Evolutionary conservation across 2,797 vertebrate species (phyloP), one percentile per base, ranked within the genome.

Genomic region (Erethizon dorsatum): DNA sequence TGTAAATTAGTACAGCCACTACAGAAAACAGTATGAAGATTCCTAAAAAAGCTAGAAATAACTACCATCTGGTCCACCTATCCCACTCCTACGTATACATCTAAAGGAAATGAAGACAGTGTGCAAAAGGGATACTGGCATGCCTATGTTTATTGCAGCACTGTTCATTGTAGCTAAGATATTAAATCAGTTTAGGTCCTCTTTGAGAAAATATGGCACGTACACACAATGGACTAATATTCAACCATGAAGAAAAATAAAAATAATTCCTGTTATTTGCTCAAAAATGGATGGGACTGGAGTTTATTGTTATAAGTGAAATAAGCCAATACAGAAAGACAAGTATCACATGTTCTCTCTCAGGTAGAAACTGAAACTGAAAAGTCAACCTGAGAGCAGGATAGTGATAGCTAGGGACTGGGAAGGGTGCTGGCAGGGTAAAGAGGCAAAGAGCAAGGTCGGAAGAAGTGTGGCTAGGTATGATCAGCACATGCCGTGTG

Each of bases 361-460:
- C 41, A 75, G 41, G 20, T 13, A 47, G 41, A 26, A 47, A 78
- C 15, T 47, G 13, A 33, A 77, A 31, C 26, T 33, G 26, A 78
- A 28, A 75, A 9, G 26, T 52, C 28, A 78, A 18, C 6, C 13
- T 28, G 75, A 52, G 47, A 56, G 52, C 5, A 56, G 52, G n/a
- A 56, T 3, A 24, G 17, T n/a, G 33, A 37, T 56, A 22, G 13
- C 18, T 0, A n/a, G 45, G 26, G 11, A 28, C 41, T 47, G 11
- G 17, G 31, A 79, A n/a, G 50, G 31, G 14, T 4, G 1, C 77
- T 47, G 37, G 47, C 10, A n/a, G 18, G 52, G 4, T 18, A 5
- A 22, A n/a, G 31, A 15, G 26, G 45, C 1, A 8, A n/a, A 10
- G 31, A 2, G 8, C 10, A 31, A n/a, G 1, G 9, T 18, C 33